Evolutionary conservation across 2,797 vertebrate species (phyloP), one percentile per base, ranked within the genome.

Genomic region (Eutrigla gurnardus): DNA sequence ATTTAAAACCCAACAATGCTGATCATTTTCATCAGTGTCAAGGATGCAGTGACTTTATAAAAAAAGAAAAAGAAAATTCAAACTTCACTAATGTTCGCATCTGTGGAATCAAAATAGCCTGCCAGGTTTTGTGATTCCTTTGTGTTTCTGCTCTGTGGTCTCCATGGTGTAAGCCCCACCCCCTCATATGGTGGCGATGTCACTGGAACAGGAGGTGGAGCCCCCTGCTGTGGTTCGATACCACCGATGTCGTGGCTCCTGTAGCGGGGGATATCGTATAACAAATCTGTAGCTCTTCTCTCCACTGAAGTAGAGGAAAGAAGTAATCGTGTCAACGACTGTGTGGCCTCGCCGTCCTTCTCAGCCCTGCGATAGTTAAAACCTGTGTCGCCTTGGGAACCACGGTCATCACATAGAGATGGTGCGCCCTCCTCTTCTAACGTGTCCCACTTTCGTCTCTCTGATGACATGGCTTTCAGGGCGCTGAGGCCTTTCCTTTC

Each of bases 401-500:
- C 1, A 1, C 17, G 17, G 64, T 72, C 35, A 49, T 72, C 71
- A 36, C 3, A 70, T 25, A 3, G 17, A 61, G 65, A 4, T 42
- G 52, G 52, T 49, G 12, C 6, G 10, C 36, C 39, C 6, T 1
- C 25, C 9, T 53, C 15, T 11, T 46, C 13, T 5, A 39, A 52
- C 1, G 1, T 49, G 17, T 93, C 89, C 92, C 92, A 94, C 43
- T 10, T 52, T 64, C 0, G 61, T 79, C 89, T 92, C 4, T 88
- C 60, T 1, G 80, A 68, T 36, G 91, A 91, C 84, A 93, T 87
- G 36, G 15, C 74, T 85, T 86, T 93, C 35, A 93, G 43, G 9
- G 91, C 92, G 60, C n/a, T 69, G 17, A 93, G 89, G 25, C 92
- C 93, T 83, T 69, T 91, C 12, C 35, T 80, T 49, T 75, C 60